These are phyloP conservation scores for Montipora cactus DNA, from an alignment of 64 coral and sea anemone genomes.

Conservation along the genomic window DNA sequence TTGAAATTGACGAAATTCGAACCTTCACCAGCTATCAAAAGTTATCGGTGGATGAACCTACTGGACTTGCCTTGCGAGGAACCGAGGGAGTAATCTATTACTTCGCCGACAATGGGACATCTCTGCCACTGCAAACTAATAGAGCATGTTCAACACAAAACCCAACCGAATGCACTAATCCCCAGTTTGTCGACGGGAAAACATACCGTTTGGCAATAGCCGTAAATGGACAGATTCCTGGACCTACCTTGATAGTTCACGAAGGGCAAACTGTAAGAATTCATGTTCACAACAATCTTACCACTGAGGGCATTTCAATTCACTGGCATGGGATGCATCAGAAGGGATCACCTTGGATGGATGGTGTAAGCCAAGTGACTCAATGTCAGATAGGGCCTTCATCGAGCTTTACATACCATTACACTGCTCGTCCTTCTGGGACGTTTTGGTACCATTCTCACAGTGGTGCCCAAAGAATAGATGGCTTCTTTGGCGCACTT, in stretches of 20 bases:
- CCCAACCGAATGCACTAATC: slow-evolving; percentile 25
- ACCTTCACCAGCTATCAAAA: slow-evolving; percentile 43
- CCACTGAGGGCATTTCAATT: slow-evolving; percentile 70
- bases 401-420: slow-evolving; percentile 54
- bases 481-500: slow-evolving; percentile 62
- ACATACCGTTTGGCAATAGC: slow-evolving; percentile 61
- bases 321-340: slow-evolving; percentile 80
- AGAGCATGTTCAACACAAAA: neutral
- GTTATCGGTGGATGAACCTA: neutral
- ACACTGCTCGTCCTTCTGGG: slow-evolving; percentile 45
- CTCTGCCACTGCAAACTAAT: neutral
- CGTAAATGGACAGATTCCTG: slow-evolving; percentile 76
- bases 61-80: slow-evolving; percentile 17
- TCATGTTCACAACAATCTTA: slow-evolving; percentile 52
- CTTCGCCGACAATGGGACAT: neutral
- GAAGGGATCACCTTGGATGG: slow-evolving; percentile 73
- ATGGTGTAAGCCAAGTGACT: slow-evolving; percentile 69
- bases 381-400: slow-evolving; percentile 70
- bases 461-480: slow-evolving; percentile 64
- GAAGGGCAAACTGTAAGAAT: slow-evolving; percentile 54
- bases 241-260: slow-evolving; percentile 74
- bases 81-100: slow-evolving; percentile 28
- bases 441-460: slow-evolving; percentile 75
- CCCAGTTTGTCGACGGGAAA: slow-evolving; percentile 52
- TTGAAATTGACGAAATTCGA: slow-evolving; percentile 47